A percentile compares a stretch with the other conserved stretches of the same genome.
These are phyloP conservation scores for Phalacrocorax carbo DNA, from an alignment of 2,113 vertebrate species.

Conservation along the genomic window DNA sequence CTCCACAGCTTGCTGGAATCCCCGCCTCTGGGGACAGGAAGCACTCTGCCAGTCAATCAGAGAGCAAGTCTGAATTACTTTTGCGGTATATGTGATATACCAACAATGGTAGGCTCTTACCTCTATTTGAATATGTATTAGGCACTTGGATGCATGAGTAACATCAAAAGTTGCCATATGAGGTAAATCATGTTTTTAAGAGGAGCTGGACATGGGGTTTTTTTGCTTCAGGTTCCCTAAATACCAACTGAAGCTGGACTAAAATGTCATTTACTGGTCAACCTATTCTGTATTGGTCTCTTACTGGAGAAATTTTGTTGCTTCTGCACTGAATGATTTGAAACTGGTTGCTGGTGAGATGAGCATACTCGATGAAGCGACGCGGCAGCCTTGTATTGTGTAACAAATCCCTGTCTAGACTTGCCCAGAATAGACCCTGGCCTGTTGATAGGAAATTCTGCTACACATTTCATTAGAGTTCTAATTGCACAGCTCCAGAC, in stretches of 20 bases:
- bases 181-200: neutral
- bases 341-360: neutral
- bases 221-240: neutral
- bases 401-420: neutral
- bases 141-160: neutral
- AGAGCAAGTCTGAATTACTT: neutral
- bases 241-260: neutral
- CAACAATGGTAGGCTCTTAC: neutral
- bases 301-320: neutral
- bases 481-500: neutral
- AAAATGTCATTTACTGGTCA: neutral
- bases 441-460: neutral
- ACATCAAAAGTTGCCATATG: neutral
- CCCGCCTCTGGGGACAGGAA: neutral
- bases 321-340: neutral
- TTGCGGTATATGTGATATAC: fast-evolving
- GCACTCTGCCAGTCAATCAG: neutral
- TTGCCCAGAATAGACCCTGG: neutral
- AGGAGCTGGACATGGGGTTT: neutral
- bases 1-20: neutral
- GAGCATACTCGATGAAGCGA: neutral
- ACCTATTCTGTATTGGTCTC: neutral
- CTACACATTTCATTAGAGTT: neutral
- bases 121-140: neutral
- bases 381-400: neutral